Evolutionary conservation across 1,140 invertebrate species (phyloP), one percentile per base, ranked within the genome.

Genomic region (Diabrotica virgifera): DNA sequence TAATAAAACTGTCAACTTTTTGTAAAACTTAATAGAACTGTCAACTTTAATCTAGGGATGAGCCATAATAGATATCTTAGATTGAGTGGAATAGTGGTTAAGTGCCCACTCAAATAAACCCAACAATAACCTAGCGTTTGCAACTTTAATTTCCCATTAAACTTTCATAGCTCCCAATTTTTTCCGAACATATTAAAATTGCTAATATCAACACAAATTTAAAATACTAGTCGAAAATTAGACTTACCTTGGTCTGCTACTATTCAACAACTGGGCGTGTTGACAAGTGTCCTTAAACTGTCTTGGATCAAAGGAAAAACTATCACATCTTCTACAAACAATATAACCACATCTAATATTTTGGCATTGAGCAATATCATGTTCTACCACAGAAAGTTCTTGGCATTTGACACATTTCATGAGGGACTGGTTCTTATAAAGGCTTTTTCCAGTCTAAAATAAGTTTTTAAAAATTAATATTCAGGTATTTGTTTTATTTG

Each of bases 311-410:
- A 65, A 68, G 1, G 73, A 60, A 50, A 65, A 72, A 55, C 72
- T 72, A 12, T 67, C 52, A 59, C 74, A 76, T 35, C 71, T 68
- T 38, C 65, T 67, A 59, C 74, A 76, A 51, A 63, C 69, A 54
- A 74, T 76, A 59, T 69, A 73, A 5, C 69, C 71, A 59, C 74
- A 76, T 5, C 60, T 67, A 5, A 63, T n/a, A 56, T 72, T 59
- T 51, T 76, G 70, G 24, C 74, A 76, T 51, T 74, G 73, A 36
- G 67, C 67, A 36, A 76, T 71, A 8, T 62, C 65, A 38, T 73
- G 67, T 59, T 76, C 70, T 5, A 76, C 71, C 5, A 76, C 60
- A 52, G 70, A 67, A 8, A 68, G 71, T 36, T 68, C 65, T 5
- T 54, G n/a, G 61, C 74, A 76, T 52, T 57, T 65, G 5, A 63